Conservation (phyloP, 2,888 invertebrate genomes). For the Piscicola geometra region DNA sequence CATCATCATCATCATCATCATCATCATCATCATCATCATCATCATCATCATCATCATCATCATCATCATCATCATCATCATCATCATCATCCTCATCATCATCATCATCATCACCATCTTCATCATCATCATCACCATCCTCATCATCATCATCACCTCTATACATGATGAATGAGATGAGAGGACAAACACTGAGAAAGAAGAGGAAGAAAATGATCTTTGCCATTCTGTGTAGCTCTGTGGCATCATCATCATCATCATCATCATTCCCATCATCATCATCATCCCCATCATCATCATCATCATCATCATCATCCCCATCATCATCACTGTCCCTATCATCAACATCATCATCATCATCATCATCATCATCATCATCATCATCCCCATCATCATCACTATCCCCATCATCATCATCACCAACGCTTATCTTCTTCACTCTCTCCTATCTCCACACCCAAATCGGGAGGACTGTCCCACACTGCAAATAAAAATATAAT, state of each 20-base stretch:
- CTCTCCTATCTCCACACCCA: background rate
- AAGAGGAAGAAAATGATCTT: too few species aligned
- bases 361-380: conserved; percentile 29
- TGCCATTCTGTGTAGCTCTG: too few species aligned
- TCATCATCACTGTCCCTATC: conserved; percentile 29
- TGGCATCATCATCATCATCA: conserved; percentile 32
- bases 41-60: background rate
- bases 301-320: conserved; percentile 27
- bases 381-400: background rate
- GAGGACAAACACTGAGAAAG: too few species aligned
- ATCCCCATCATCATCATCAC: conserved; percentile 13
- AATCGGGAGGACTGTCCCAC: too few species aligned
- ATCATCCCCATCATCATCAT: conserved; percentile 34
- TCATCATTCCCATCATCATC: conserved; percentile 37
- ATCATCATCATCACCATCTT: too few species aligned
- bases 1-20: conserved; percentile 36
- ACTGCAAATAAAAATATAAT: too few species aligned
- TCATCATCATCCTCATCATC: too few species aligned
- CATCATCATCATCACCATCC: too few species aligned
- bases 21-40: conserved; percentile 35
- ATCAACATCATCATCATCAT: conserved; percentile 33
- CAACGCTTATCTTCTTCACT: background rate
- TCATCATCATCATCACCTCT: too few species aligned
- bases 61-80: too few species aligned
- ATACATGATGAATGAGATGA: too few species aligned